Percentiles rank a stretch among this genome's conserved stretches.
Evolutionary conservation across 2,113 vertebrate genomes (phyloP).

Genomic region (Mohoua ochrocephala): DNA sequence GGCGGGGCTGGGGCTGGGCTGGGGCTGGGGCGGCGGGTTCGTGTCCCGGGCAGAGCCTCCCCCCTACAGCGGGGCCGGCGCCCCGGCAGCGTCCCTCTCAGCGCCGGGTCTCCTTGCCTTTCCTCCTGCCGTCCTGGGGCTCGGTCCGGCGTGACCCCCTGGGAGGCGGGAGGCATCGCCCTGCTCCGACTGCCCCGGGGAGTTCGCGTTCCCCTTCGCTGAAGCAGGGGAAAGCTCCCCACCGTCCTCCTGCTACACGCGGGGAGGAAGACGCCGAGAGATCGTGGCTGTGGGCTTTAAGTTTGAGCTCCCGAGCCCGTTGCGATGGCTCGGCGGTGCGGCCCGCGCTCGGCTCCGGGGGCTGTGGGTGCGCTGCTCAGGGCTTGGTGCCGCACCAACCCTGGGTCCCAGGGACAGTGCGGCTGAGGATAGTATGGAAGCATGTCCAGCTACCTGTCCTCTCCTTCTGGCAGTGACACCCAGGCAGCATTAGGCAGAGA

Average conservation of each 20-base stretch:
- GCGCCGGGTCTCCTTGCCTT: neutral
- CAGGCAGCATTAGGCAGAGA: neutral
- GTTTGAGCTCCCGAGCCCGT: accelerated
- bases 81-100: neutral
- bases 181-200: no score
- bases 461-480: neutral
- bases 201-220: neutral
- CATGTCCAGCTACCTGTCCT: accelerated
- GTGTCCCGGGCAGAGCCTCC: neutral
- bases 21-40: neutral
- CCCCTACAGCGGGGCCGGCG: accelerated
- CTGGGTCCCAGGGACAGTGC: neutral
- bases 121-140: no score
- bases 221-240: no score
- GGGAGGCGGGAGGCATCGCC: neutral
- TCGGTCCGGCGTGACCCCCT: neutral
- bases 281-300: neutral
- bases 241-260: accelerated
- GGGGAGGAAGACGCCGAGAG: neutral
- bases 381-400: neutral
- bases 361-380: neutral
- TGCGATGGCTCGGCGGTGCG: neutral
- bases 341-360: accelerated
- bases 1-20: no score
- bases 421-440: neutral